Evolutionary conservation across 2,113 vertebrate genomes (phyloP).

Genomic region (Nannobrachium achirus): DNA sequence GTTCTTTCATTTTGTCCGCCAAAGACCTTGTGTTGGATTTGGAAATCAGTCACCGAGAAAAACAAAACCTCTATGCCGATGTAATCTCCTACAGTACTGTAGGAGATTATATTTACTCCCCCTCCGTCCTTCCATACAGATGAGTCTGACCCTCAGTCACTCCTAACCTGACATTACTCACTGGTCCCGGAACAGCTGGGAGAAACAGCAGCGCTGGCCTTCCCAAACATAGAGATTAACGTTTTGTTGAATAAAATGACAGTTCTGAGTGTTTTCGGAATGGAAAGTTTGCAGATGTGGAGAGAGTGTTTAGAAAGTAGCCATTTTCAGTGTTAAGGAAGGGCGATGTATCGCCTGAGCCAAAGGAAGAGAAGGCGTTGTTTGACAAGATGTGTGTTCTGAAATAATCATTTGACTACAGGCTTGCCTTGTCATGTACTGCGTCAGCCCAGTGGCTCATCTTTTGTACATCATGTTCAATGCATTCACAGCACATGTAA

Average conservation of each 20-base stretch:
- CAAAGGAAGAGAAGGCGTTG: not conserved
- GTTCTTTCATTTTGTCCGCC: slow-evolving; percentile 47
- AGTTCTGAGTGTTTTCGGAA: slow-evolving; percentile 8
- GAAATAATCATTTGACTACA: not conserved
- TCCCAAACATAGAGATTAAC: slow-evolving; percentile 19
- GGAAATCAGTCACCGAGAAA: slow-evolving; percentile 24
- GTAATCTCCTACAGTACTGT: not conserved
- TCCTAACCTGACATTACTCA: slow-evolving; percentile 18
- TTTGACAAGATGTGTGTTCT: not conserved
- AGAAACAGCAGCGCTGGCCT: slow-evolving; percentile 9
- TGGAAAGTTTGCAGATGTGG: not conserved
- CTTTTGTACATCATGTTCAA: too few species aligned
- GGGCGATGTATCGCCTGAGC: too few species aligned
- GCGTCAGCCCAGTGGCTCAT: not conserved
- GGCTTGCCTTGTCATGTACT: too few species aligned
- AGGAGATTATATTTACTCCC: too few species aligned
- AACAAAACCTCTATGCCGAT: not conserved
- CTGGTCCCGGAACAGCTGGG: not conserved
- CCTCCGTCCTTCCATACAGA: not conserved
- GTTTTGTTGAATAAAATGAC: slow-evolving; percentile 11
- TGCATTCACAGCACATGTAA: too few species aligned
- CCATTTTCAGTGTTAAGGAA: not conserved
- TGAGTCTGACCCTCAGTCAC: slow-evolving; percentile 6
- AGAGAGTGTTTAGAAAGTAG: not conserved
- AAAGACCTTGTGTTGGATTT: slow-evolving; percentile 21